Percentiles rank a stretch among this genome's conserved stretches.
Conservation (phyloP, 1,140 invertebrate species). For the Daktulosphaira vitifoliae region DNA sequence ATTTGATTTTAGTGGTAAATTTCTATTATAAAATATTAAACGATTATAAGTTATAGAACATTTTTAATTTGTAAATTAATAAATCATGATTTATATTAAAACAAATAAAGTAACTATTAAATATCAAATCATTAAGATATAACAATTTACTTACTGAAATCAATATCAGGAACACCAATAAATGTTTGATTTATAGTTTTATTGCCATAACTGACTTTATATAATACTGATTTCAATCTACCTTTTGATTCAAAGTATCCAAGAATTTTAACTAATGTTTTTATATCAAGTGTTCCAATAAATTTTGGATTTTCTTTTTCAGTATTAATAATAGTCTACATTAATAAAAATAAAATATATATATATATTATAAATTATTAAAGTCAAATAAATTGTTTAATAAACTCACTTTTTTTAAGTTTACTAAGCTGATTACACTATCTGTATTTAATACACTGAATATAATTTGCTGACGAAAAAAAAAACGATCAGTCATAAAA, state of each 20-base stretch:
- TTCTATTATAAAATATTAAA: neutral
- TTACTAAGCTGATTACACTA: slow-evolving; percentile 5
- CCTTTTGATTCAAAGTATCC: slow-evolving; percentile 6
- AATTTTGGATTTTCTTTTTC: slow-evolving; percentile 27
- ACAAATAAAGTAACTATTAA: too few relatives aligned
- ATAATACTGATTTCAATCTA: slow-evolving; percentile 8
- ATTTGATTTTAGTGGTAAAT: too few relatives aligned
- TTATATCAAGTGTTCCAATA: slow-evolving; percentile 22
- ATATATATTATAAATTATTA: neutral
- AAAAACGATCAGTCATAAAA: slow-evolving; percentile 10
- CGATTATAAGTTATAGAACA: neutral
- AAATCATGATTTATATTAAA: neutral
- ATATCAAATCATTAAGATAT: too few relatives aligned
- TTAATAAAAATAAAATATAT: neutral
- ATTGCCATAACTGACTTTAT: slow-evolving; percentile 7
- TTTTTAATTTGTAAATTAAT: neutral
- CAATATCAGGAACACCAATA: neutral
- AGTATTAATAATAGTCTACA: slow-evolving; percentile 15
- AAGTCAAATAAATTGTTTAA: neutral
- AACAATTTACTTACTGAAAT: slow-evolving; percentile 27
- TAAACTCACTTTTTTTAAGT: slow-evolving; percentile 13
- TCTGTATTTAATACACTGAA: slow-evolving; percentile 9
- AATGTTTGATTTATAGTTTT: slow-evolving; percentile 25
- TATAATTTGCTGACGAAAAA: neutral
- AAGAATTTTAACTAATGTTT: slow-evolving; percentile 22